phyloP scores from a whole-genome alignment of 2,888 invertebrate genomes.

The Himalopsyche tibetana region DNA sequence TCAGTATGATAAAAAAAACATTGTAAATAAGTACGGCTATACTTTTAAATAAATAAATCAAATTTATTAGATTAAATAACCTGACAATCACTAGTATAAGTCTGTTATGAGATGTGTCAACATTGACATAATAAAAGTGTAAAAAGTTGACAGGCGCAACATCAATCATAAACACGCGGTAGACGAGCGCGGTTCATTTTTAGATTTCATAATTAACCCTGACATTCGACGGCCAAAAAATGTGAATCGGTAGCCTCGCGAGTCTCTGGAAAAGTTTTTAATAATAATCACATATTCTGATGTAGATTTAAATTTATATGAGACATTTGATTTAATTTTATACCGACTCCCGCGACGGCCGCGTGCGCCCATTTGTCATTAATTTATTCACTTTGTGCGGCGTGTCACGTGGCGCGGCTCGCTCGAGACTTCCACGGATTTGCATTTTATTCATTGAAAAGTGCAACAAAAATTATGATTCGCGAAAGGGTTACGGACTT shows the following conservation, averaged over 20 bases:
- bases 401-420: constrained; percentile 7
- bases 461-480: neutral
- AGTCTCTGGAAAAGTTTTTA: neutral
- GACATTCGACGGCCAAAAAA: constrained; percentile 39
- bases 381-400: constrained; percentile 5
- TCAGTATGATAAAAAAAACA: too few relatives aligned
- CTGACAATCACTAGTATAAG: too few relatives aligned
- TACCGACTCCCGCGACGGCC: constrained; percentile 48
- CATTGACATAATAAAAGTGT: constrained; percentile 21
- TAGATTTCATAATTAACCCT: constrained; percentile 26
- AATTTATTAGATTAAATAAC: too few relatives aligned
- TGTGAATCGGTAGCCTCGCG: constrained; percentile 1
- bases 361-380: constrained; percentile 21
- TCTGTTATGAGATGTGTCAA: neutral
- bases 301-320: constrained; percentile 48
- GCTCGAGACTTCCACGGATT: neutral
- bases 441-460: neutral
- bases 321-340: constrained; percentile 51
- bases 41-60: too few relatives aligned
- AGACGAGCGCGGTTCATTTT: constrained; percentile 14
- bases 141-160: constrained; percentile 6
- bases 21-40: too few relatives aligned
- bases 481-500: neutral
- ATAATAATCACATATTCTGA: constrained; percentile 28
- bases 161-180: constrained; percentile 23